These are phyloP conservation scores for Oscheius myriophilus DNA, from an alignment of 2,888 invertebrate species.

Conservation along the genomic window DNA sequence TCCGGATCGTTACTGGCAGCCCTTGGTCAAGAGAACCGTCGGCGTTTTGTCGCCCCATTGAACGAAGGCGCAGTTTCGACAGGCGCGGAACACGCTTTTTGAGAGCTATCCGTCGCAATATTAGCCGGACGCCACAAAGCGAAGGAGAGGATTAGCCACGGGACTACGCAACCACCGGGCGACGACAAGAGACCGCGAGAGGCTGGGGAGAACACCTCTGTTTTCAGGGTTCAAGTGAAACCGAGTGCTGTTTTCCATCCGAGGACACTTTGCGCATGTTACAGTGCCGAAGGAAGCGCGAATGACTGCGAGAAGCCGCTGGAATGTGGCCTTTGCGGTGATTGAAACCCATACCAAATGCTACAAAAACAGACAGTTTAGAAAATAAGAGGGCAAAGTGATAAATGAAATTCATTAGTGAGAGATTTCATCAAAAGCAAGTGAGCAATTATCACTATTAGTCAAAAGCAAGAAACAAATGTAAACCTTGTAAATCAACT, in stretches of 20 bases:
- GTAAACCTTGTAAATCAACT: too few species aligned
- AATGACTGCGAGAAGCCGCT: too few species aligned
- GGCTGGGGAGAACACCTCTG: not conserved
- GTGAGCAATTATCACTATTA: too few species aligned
- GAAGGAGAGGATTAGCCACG: not conserved
- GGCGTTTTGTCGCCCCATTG: slow-evolving; percentile 23
- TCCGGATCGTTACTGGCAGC: not conserved
- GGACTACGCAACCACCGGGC: slow-evolving; percentile 9
- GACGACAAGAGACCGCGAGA: slow-evolving; percentile 14
- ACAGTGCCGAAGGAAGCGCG: not conserved
- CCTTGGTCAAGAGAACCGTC: slow-evolving; percentile 6
- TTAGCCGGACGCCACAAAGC: not conserved
- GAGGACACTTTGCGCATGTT: not conserved
- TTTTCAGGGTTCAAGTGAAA: slow-evolving; percentile 5
- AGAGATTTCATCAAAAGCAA: too few species aligned
- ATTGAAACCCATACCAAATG: too few species aligned
- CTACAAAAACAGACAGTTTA: too few species aligned
- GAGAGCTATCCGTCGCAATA: slow-evolving; percentile 9
- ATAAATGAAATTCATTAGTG: too few species aligned
- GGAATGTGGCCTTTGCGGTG: not conserved
- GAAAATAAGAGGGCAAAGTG: too few species aligned
- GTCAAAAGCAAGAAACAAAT: too few species aligned
- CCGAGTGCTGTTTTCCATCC: slow-evolving; percentile 8
- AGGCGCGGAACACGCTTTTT: slow-evolving; percentile 20
- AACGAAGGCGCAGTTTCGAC: slow-evolving; percentile 4